Conservation (phyloP, 2,888 invertebrate genomes). For the Leucoma salicis region DNA sequence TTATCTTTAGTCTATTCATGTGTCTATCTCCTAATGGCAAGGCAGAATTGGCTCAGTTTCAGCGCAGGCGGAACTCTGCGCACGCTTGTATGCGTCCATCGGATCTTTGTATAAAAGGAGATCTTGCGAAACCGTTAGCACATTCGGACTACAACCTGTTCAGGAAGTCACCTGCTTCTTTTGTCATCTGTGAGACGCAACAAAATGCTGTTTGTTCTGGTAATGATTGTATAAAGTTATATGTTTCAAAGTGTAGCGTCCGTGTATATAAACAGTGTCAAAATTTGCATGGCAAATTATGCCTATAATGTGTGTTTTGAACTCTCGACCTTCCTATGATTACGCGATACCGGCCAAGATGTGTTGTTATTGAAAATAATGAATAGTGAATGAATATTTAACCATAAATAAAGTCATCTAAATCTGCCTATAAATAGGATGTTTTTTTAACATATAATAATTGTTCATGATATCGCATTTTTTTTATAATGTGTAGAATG, state of each 20-base stretch:
- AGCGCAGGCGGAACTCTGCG: conserved; percentile 52
- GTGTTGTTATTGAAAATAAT: conserved; percentile 44
- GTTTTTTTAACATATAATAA: no score
- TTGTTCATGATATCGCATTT: no score
- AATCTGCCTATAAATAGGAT: no score
- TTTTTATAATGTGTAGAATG: no score
- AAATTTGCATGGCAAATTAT: conserved; percentile 25
- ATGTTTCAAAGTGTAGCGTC: conserved; percentile 11
- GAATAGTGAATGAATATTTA: conserved; percentile 35
- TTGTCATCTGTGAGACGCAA: conserved; percentile 45
- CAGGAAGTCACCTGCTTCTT: conserved; percentile 73
- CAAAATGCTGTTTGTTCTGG: conserved; percentile 64
- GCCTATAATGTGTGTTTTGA: conserved; percentile 33
- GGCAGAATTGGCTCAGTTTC: conserved; percentile 71
- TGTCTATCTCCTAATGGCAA: conserved; percentile 62
- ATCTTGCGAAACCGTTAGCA: conserved; percentile 76
- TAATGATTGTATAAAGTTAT: conserved; percentile 42
- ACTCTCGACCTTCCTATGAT: conserved; percentile 42
- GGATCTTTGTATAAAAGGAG: conserved; percentile 69
- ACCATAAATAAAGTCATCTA: conserved; percentile 24
- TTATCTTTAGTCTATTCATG: conserved; percentile 59
- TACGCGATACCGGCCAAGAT: conserved; percentile 40
- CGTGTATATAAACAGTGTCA: conserved; percentile 13
- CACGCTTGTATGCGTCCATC: conserved; percentile 49
- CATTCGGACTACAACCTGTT: conserved; percentile 71